Evolutionary conservation across 2,888 invertebrate genomes (phyloP), one percentile per base, ranked within the genome.

Genomic region (Onchidella celtica): DNA sequence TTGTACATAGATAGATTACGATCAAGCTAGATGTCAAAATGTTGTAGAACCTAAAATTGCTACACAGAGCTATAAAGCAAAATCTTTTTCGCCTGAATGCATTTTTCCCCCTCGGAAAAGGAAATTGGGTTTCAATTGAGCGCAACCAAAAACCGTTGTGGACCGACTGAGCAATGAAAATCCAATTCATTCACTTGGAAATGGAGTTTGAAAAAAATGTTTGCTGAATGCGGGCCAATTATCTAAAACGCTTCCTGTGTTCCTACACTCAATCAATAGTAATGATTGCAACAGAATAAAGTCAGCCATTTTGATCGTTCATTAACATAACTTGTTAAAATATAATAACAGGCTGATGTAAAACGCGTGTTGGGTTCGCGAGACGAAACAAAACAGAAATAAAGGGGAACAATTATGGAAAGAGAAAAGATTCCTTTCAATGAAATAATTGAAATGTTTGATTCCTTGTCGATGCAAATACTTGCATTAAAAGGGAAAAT

Each of bases 201-300:
- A 24, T 57, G 1, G 66, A 14, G 6, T 29, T 38, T 36, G 34
- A n/a, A 40, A 27, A 75, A 24, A 65, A 38, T 29, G 69, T 78
- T 59, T 34, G 69, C 69, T 69, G 61, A 38, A 69, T 78, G 69
- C 38, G 57, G 69, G 59, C 29, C 59, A 78, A 78, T 78, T 78
- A 78, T 78, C 78, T 69, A 78, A 69, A 78, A n/a, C 40, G 78
- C 24, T 78, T 69, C 69, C 59, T 78, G 78, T 78, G 78, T 78
- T 78, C 27, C 63, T 14, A 61, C 21, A n/a, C 61, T 29, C 40
- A 69, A 59, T 69, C 36, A 68, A 78, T 69, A 1, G 9, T 6
- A 47, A 65, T 32, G 32, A 63, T 65, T 65, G n/a, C 40, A 29
- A n/a, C 4, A 21, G 65, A 40, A 75, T 36, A 32, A 40, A 75